Evolutionary conservation across 2,113 vertebrate genomes (phyloP).

Genomic region (Amphiprion percula): DNA sequence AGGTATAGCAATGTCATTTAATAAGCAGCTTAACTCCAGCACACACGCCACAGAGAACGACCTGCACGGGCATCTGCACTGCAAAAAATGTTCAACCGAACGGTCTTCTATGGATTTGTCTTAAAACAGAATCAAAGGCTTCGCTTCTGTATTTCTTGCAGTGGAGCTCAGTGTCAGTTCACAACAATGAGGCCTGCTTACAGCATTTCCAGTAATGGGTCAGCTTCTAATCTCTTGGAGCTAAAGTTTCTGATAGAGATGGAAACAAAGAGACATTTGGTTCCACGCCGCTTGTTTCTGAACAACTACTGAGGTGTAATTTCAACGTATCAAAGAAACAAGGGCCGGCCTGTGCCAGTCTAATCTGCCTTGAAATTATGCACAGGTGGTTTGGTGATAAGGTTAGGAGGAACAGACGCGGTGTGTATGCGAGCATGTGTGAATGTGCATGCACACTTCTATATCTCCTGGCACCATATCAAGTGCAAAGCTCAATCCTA

Average conservation of each 20-base stretch:
- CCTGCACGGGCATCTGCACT: conserved; percentile 46
- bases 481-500: conserved; percentile 44
- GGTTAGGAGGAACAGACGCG: conserved; percentile 33
- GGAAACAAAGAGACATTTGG: conserved; percentile 63
- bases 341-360: conserved; percentile 54
- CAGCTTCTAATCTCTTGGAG: conserved; percentile 67
- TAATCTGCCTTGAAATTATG: conserved; percentile 70
- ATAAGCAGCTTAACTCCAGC: conserved; percentile 73
- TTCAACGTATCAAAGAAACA: conserved; percentile 66
- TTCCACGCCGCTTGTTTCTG: conserved; percentile 48
- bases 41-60: conserved; percentile 52
- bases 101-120: not conserved
- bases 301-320: conserved; percentile 64
- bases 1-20: conserved; percentile 71
- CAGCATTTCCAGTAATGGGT: conserved; percentile 70
- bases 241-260: conserved; percentile 59
- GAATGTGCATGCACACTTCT: conserved; percentile 23
- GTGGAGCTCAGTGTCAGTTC: conserved; percentile 54
- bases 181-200: conserved; percentile 53
- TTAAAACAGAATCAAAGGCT: not conserved
- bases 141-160: conserved; percentile 22
- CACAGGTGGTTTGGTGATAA: conserved; percentile 77
- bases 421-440: conserved; percentile 2
- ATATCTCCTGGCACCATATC: conserved; percentile 50
- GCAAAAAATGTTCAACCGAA: conserved; percentile 30